A percentile compares a stretch with the other conserved stretches of the same genome.
Conservation (phyloP, 2,797 vertebrate species). For the Sus cebifrons region DNA sequence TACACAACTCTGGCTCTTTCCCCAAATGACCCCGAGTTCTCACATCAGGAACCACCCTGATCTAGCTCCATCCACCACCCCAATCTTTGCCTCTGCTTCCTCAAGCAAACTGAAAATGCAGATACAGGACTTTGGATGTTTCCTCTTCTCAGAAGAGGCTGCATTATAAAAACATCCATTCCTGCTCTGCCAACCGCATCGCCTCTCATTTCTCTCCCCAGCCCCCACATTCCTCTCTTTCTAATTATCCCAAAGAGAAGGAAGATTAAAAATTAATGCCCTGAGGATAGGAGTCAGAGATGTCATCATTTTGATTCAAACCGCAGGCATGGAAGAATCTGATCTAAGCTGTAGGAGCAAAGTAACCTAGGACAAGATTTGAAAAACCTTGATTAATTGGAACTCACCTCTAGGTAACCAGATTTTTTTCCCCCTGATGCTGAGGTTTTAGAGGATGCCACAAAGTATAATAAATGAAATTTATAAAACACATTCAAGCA, state of each 20-base stretch:
- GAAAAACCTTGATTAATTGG: constrained; percentile 73
- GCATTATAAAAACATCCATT: neutral
- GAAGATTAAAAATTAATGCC: constrained; percentile 86
- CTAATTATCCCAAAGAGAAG: constrained; percentile 83
- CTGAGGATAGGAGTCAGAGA: constrained; percentile 73
- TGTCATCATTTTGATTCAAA: constrained; percentile 83
- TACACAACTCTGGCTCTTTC: neutral
- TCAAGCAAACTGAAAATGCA: neutral
- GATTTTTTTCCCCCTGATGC: neutral
- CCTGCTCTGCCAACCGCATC: constrained; percentile 25
- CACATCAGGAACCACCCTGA: neutral
- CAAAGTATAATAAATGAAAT: constrained; percentile 21
- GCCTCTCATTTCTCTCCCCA: constrained; percentile 64
- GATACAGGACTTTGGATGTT: neutral
- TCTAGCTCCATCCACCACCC: neutral
- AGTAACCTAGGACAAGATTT: neutral
- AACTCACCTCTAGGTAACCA: constrained; percentile 59
- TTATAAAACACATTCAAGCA: constrained; percentile 25
- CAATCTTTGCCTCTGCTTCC: neutral
- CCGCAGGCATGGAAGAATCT: constrained; percentile 63
- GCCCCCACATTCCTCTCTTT: constrained; percentile 64
- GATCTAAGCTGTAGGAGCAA: constrained; percentile 66
- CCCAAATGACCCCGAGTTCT: neutral
- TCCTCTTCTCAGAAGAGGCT: neutral
- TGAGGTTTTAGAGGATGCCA: neutral